Conservation (phyloP, 1,140 invertebrate genomes). For the Tetraneura akinire region DNA sequence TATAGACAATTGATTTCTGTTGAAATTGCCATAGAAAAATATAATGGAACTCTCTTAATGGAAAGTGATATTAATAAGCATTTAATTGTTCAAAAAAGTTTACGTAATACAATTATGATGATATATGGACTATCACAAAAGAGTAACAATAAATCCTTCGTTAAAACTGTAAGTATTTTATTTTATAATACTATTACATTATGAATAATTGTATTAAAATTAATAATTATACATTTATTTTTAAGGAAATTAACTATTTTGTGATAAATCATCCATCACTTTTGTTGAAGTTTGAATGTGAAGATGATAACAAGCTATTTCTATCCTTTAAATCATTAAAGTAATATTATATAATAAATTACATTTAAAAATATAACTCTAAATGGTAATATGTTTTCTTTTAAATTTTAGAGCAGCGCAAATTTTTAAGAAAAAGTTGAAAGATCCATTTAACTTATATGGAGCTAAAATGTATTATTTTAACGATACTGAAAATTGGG, state of each 20-base stretch:
- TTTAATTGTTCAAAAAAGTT: conserved; percentile 36
- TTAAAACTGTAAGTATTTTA: conserved; percentile 4
- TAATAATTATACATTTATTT: not conserved
- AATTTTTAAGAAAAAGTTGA: conserved; percentile 44
- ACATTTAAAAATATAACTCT: not conserved
- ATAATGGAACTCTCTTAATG: conserved; percentile 1
- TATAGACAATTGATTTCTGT: conserved; percentile 31
- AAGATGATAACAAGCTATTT: conserved; percentile 45
- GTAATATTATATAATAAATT: not conserved
- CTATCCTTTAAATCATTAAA: conserved; percentile 46
- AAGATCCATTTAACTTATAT: conserved; percentile 15
- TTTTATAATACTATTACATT: not conserved
- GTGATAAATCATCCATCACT: conserved; percentile 39
- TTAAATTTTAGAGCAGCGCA: conserved; percentile 31
- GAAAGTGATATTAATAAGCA: conserved; percentile 37
- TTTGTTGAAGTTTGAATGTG: conserved; percentile 40
- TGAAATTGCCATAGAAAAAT: conserved; percentile 18
- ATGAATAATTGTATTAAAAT: not conserved
- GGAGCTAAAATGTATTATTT: conserved; percentile 46
- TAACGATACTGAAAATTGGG: conserved; percentile 46
- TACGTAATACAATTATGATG: conserved; percentile 49
- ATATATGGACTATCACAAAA: conserved; percentile 34
- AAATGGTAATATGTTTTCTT: not conserved
- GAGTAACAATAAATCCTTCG: conserved; percentile 9
- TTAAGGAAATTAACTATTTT: conserved; percentile 45